These are phyloP conservation scores for Maniola hyperantus DNA, from an alignment of 2,888 invertebrate genomes.

Conservation along the genomic window DNA sequence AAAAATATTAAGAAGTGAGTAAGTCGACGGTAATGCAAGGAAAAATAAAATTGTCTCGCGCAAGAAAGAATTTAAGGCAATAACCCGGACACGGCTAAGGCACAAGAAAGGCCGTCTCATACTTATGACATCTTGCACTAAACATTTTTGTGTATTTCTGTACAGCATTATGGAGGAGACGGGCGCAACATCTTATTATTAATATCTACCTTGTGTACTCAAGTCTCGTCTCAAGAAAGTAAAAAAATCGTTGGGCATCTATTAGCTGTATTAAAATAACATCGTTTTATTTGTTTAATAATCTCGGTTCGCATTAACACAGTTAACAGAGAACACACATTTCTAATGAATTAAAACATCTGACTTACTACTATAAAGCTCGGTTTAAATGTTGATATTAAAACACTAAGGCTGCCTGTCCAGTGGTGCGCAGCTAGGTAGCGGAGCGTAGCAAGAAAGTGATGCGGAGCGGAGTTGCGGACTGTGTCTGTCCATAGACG, in stretches of 20 bases:
- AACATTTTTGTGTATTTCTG: conserved; percentile 24
- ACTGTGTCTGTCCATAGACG: too few relatives aligned
- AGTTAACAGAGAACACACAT: background rate
- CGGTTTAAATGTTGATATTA: conserved; percentile 4
- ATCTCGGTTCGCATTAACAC: background rate
- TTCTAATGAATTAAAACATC: conserved; percentile 12
- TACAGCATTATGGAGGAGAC: conserved; percentile 11
- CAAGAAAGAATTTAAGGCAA: conserved; percentile 29
- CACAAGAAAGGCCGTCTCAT: conserved; percentile 28
- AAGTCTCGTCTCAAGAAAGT: too few relatives aligned
- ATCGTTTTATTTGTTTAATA: background rate
- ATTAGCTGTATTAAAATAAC: background rate
- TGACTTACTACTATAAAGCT: conserved; percentile 7
- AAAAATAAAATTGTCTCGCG: conserved; percentile 28
- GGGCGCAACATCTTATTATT: conserved; percentile 2
- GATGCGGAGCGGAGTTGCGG: too few relatives aligned
- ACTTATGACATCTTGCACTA: conserved; percentile 20
- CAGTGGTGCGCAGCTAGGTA: too few relatives aligned
- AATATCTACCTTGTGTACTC: background rate
- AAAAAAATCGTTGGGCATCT: too few relatives aligned
- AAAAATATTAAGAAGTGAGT: conserved; percentile 32
- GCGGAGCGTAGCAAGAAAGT: too few relatives aligned
- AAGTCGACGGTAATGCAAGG: conserved; percentile 28
- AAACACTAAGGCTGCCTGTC: too few relatives aligned
- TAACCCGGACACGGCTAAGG: conserved; percentile 25